Conservation (phyloP, 1,140 invertebrate genomes). For the Megathymus violae region DNA sequence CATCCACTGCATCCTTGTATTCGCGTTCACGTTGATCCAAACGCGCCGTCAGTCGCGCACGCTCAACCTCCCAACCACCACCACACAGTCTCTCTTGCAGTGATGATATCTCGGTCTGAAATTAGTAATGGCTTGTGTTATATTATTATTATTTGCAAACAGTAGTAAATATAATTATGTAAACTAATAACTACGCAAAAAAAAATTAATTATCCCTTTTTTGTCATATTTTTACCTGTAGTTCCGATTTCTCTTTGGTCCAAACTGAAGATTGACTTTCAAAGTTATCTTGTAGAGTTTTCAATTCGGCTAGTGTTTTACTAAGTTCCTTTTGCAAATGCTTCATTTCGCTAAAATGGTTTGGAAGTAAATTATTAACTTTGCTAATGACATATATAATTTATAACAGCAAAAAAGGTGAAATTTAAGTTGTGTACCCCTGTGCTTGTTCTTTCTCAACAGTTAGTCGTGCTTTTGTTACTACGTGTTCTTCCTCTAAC, state of each 20-base stretch:
- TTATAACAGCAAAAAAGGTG: neutral
- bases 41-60: slow-evolving; percentile 86
- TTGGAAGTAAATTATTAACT: no score
- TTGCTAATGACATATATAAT: neutral
- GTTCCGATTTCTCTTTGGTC: slow-evolving; percentile 89
- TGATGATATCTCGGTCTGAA: slow-evolving; percentile 87
- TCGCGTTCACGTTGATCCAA: slow-evolving; percentile 90
- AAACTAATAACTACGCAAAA: no score
- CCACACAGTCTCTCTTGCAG: slow-evolving; percentile 86
- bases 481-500: slow-evolving; percentile 92
- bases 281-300: slow-evolving; percentile 87
- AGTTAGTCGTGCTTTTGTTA: slow-evolving; percentile 90
- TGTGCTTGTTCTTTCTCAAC: slow-evolving; percentile 89
- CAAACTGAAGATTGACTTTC: slow-evolving; percentile 88
- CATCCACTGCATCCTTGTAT: slow-evolving; percentile 88
- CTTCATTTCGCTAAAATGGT: slow-evolving; percentile 65
- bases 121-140: no score
- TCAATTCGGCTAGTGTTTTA: slow-evolving; percentile 86
- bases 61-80: slow-evolving; percentile 86
- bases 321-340: slow-evolving; percentile 84
- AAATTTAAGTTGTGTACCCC: slow-evolving; percentile 69
- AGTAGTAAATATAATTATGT: no score
- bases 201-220: no score
- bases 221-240: slow-evolving; percentile 88
- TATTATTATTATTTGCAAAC: no score